Evolutionary conservation across 2,797 vertebrate genomes (phyloP).

Genomic region (Myotis daubentonii): DNA sequence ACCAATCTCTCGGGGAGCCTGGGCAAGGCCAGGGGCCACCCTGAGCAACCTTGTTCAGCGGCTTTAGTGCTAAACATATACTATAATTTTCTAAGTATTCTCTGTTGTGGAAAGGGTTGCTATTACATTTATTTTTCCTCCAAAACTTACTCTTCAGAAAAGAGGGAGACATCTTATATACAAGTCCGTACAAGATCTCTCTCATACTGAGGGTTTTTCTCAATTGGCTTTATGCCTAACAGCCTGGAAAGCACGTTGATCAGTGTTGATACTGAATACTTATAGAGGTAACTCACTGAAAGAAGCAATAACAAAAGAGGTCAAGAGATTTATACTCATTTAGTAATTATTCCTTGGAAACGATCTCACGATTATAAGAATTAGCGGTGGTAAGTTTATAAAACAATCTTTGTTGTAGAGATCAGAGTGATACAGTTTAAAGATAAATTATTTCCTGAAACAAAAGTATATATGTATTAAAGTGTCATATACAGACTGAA

Average conservation of each 20-base stretch:
- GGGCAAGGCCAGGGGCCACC: background rate
- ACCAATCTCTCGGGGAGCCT: background rate
- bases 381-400: background rate
- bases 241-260: background rate
- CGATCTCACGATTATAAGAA: background rate
- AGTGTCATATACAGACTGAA: background rate
- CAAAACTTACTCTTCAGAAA: background rate
- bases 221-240: background rate
- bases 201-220: background rate
- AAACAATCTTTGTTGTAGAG: background rate
- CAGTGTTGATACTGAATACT: background rate
- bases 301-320: background rate
- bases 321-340: background rate
- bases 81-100: background rate
- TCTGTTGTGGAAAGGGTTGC: background rate
- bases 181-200: background rate
- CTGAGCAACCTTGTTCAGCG: background rate
- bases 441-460: slow-evolving; percentile 7
- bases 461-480: background rate
- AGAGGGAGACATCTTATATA: background rate
- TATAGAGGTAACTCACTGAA: slow-evolving; percentile 8
- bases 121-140: background rate
- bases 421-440: background rate
- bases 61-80: too few species aligned
- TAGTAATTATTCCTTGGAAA: background rate